A percentile compares a stretch with the other conserved stretches of the same genome.
Evolutionary conservation across 2,113 vertebrate species (phyloP).

Genomic region (Myrmophylax atrothorax): DNA sequence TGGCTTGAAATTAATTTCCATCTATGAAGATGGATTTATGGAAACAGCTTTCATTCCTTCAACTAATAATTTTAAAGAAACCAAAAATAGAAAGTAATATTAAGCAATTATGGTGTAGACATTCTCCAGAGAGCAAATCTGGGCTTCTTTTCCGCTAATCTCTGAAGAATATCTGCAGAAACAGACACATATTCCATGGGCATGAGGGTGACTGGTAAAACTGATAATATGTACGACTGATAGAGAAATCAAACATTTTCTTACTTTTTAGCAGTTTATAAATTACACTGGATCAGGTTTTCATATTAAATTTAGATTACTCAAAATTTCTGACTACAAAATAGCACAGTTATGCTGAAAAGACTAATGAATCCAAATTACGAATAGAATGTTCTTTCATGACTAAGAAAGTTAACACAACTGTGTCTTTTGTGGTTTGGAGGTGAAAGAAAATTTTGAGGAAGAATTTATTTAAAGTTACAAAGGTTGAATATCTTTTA

Average conservation of each 20-base stretch:
- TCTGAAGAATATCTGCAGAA: background rate
- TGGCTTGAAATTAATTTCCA: background rate
- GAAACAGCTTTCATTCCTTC: background rate
- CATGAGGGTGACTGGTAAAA: background rate
- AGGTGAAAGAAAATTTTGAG: background rate
- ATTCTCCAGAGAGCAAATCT: background rate
- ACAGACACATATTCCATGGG: background rate
- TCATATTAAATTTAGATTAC: background rate
- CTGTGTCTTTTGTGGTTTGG: background rate
- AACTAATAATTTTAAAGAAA: background rate
- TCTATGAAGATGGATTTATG: background rate
- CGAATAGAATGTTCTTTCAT: background rate
- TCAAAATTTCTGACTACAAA: background rate
- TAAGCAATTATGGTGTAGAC: background rate
- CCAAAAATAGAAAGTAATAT: background rate
- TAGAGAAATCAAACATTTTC: background rate
- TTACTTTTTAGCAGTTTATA: background rate
- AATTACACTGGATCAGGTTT: background rate
- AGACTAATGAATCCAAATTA: background rate
- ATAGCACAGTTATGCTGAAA: background rate
- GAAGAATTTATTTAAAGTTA: background rate
- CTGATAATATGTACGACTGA: background rate
- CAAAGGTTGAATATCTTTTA: background rate
- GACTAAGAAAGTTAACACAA: background rate
- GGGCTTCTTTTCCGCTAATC: background rate